Percentiles rank a stretch among this genome's conserved stretches.
phyloP scores from a whole-genome alignment of 2,113 vertebrate genomes.

The Mobula birostris region DNA sequence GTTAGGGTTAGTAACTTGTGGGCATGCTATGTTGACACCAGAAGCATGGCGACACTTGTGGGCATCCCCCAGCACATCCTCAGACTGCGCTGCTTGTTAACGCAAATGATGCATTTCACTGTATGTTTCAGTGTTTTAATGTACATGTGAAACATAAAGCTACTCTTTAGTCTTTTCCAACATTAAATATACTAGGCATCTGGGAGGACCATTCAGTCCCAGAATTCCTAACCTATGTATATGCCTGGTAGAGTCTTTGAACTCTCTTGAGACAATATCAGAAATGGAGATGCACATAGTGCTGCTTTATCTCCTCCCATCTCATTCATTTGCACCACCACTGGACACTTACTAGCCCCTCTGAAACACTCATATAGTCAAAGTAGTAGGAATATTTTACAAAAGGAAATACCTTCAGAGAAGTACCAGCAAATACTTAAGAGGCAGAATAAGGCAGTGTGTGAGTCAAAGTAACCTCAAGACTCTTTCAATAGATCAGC shows the following conservation, averaged over 20 bases:
- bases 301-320: neutral
- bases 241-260: neutral
- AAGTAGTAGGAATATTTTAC: neutral
- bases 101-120: too few species aligned
- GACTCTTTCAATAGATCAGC: neutral
- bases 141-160: too few species aligned
- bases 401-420: neutral
- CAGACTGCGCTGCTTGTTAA: too few species aligned
- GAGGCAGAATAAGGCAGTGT: neutral
- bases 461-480: neutral
- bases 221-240: neutral
- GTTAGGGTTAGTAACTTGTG: too few species aligned
- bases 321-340: neutral
- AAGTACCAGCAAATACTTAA: neutral
- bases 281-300: neutral
- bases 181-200: too few species aligned
- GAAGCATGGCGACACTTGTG: too few species aligned
- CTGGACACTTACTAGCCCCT: neutral
- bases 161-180: too few species aligned
- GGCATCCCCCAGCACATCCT: too few species aligned
- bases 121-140: too few species aligned
- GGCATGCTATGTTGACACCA: too few species aligned
- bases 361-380: neutral
- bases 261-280: neutral
- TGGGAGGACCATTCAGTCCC: neutral